Percentiles rank a stretch among this genome's conserved stretches.
phyloP scores from a whole-genome alignment of 2,113 vertebrate species.

The Podarcis muralis region DNA sequence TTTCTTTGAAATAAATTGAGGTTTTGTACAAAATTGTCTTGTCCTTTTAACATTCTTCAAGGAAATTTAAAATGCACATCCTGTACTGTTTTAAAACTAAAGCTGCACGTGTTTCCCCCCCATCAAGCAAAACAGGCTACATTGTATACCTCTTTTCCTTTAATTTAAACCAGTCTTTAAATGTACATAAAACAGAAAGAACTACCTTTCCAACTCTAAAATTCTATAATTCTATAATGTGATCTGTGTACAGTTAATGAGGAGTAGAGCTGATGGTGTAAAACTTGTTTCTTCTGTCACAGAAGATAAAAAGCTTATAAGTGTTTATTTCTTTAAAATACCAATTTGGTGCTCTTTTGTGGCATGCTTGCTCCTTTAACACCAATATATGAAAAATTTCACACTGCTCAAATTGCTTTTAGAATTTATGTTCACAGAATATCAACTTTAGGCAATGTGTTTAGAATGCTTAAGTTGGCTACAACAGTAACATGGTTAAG shows the following conservation, averaged over 20 bases:
- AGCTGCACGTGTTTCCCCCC: background rate
- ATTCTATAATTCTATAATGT: too few relatives aligned
- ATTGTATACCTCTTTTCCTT: slow-evolving; percentile 57
- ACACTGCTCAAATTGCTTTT: background rate
- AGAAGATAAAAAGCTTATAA: slow-evolving; percentile 57
- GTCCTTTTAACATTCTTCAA: slow-evolving; percentile 65
- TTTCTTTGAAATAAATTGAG: slow-evolving; percentile 92
- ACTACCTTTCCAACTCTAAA: slow-evolving; percentile 1
- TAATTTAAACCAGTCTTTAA: slow-evolving; percentile 23
- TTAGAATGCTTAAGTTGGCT: background rate
- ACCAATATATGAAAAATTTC: background rate
- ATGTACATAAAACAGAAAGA: slow-evolving; percentile 57
- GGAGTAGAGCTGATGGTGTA: slow-evolving; percentile 40
- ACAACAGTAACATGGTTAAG: slow-evolving; percentile 23
- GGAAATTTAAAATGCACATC: slow-evolving; percentile 33
- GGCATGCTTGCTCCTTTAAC: slow-evolving; percentile 16
- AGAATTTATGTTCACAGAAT: slow-evolving; percentile 24
- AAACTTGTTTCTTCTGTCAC: slow-evolving; percentile 55
- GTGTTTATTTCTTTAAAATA: slow-evolving; percentile 5
- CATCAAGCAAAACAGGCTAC: slow-evolving; percentile 60
- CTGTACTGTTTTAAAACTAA: slow-evolving; percentile 51
- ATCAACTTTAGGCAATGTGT: slow-evolving; percentile 15
- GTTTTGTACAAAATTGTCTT: slow-evolving; percentile 82
- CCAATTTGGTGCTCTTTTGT: slow-evolving; percentile 33
- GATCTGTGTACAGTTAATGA: slow-evolving; percentile 43